These are phyloP conservation scores for Rhinogobius similis DNA, from an alignment of 2,113 vertebrate genomes.

Conservation along the genomic window DNA sequence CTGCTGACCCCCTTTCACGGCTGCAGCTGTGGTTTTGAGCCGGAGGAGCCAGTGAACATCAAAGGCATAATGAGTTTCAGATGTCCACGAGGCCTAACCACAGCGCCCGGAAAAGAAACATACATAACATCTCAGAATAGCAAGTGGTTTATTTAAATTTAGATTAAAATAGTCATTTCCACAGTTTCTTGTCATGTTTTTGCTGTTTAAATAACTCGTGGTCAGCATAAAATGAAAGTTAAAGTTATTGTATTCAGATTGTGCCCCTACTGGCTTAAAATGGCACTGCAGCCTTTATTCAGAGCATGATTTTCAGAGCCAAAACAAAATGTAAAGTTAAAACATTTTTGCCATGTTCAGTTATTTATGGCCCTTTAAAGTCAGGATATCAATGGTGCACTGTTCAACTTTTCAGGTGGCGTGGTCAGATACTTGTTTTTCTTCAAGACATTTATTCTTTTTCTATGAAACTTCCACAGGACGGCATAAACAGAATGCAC, in stretches of 20 bases:
- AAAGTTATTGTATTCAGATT: background rate
- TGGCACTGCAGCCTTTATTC: background rate
- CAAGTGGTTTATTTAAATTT: slow-evolving; percentile 54
- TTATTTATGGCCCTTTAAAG: no score
- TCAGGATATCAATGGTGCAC: no score
- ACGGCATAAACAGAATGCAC: no score
- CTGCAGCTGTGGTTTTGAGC: slow-evolving; percentile 61
- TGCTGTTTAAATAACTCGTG: slow-evolving; percentile 12
- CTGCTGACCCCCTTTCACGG: slow-evolving; percentile 57
- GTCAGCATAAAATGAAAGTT: background rate
- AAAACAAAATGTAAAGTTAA: slow-evolving; percentile 38
- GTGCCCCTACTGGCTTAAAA: background rate
- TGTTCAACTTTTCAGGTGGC: no score
- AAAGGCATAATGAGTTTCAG: slow-evolving; percentile 56
- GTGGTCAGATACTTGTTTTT: no score
- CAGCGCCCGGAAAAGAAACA: slow-evolving; percentile 36
- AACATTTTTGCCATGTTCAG: no score
- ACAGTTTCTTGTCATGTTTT: slow-evolving; percentile 36
- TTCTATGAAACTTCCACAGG: no score
- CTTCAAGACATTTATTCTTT: no score
- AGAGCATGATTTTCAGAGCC: slow-evolving; percentile 3
- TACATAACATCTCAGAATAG: slow-evolving; percentile 36
- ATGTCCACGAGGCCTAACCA: slow-evolving; percentile 49
- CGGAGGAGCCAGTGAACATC: slow-evolving; percentile 46
- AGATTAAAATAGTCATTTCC: slow-evolving; percentile 27